These are phyloP conservation scores for Listronotus oregonensis DNA, from an alignment of 1,140 invertebrate species.

Conservation along the genomic window DNA sequence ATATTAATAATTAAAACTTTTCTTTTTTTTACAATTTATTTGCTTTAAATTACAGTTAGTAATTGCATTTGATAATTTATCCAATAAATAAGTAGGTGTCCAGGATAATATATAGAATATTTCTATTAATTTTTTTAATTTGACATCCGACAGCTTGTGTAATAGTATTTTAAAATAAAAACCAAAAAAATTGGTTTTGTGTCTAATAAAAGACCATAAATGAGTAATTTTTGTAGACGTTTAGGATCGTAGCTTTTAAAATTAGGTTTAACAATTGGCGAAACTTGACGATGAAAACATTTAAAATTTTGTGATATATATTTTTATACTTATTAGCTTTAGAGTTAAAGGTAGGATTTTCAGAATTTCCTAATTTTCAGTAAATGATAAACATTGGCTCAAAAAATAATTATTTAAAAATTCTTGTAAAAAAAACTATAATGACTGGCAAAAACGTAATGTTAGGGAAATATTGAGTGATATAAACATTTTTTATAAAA, in stretches of 20 bases:
- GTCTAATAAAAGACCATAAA: slow-evolving; percentile 24
- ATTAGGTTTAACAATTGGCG: slow-evolving; percentile 34
- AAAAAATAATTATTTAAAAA: slow-evolving; percentile 19
- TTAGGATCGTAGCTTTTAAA: slow-evolving; percentile 13
- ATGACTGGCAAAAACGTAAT: slow-evolving; percentile 31
- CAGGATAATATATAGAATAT: no score
- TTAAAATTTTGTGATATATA: slow-evolving; percentile 51
- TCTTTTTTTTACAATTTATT: no score
- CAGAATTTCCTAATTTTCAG: slow-evolving; percentile 17
- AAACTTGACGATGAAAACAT: slow-evolving; percentile 22
- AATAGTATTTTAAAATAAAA: neutral
- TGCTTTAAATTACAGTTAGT: no score
- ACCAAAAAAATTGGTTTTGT: slow-evolving; percentile 16
- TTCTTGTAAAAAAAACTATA: slow-evolving; percentile 2
- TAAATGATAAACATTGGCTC: slow-evolving; percentile 30
- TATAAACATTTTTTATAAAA: slow-evolving; percentile 44
- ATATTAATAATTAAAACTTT: no score
- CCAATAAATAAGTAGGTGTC: no score
- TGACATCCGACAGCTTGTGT: no score
- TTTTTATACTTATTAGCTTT: slow-evolving; percentile 47
- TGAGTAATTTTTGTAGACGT: slow-evolving; percentile 26
- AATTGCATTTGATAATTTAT: no score
- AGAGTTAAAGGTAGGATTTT: slow-evolving; percentile 20
- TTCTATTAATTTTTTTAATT: no score
- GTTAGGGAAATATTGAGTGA: slow-evolving; percentile 43